Percentiles rank a stretch among this genome's conserved stretches.
phyloP scores from a whole-genome alignment of 2,113 vertebrate genomes.

The Gobius niger region DNA sequence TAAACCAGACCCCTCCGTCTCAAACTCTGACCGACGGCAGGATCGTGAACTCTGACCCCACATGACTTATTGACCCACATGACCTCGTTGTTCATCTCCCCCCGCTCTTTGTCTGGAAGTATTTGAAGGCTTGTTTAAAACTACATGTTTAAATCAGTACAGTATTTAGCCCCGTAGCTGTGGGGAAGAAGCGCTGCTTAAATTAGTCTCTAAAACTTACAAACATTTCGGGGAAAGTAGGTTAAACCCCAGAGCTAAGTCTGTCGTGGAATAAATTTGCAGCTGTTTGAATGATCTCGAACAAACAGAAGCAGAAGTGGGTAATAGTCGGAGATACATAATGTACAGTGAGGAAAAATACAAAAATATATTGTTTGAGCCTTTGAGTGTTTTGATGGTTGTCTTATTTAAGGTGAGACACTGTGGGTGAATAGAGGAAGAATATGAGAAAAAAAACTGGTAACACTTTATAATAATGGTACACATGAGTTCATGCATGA shows the following conservation, averaged over 20 bases:
- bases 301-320: neutral
- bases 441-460: too few relatives aligned
- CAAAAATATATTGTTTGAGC: too few relatives aligned
- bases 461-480: too few relatives aligned
- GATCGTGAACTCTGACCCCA: slow-evolving; percentile 13
- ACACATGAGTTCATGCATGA: too few relatives aligned
- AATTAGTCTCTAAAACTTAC: slow-evolving; percentile 1
- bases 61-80: slow-evolving; percentile 12
- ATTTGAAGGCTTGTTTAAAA: slow-evolving; percentile 39
- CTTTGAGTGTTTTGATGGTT: too few relatives aligned
- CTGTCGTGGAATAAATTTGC: slow-evolving; percentile 7
- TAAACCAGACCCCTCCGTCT: too few relatives aligned
- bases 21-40: too few relatives aligned
- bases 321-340: neutral
- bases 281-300: slow-evolving; percentile 37
- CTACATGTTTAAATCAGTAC: slow-evolving; percentile 3
- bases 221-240: slow-evolving; percentile 33
- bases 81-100: too few relatives aligned
- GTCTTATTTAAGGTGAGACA: too few relatives aligned
- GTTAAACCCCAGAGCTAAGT: slow-evolving; percentile 40
- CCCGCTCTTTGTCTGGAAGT: slow-evolving; percentile 8
- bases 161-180: slow-evolving; percentile 26
- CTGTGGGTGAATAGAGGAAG: too few relatives aligned
- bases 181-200: neutral
- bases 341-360: too few relatives aligned